Evolutionary conservation across 2,888 invertebrate genomes (phyloP).

Genomic region (Noctuana brunneofusca): DNA sequence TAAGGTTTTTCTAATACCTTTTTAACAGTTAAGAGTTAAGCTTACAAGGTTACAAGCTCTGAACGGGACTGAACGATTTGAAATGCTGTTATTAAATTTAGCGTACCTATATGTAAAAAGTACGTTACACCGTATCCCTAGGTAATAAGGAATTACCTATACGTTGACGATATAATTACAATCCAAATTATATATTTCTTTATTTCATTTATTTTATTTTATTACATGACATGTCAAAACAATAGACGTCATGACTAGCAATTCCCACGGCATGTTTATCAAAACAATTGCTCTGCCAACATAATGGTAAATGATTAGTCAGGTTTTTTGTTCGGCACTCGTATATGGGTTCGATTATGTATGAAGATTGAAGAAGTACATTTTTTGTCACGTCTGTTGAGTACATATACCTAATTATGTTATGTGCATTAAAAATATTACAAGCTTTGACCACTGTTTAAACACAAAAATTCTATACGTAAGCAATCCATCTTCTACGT

Average conservation of each 20-base stretch:
- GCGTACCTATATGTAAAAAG: not conserved
- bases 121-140: too few species aligned
- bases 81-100: not conserved
- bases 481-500: not conserved
- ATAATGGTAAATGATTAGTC: constrained; percentile 16
- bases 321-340: constrained; percentile 7
- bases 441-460: too few species aligned
- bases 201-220: constrained; percentile 7
- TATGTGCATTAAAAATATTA: not conserved
- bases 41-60: too few species aligned
- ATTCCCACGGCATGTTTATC: constrained; percentile 21
- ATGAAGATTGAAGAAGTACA: not conserved
- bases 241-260: constrained; percentile 13
- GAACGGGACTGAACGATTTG: too few species aligned
- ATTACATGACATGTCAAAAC: constrained; percentile 4
- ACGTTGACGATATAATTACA: too few species aligned
- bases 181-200: not conserved
- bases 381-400: not conserved
- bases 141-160: too few species aligned
- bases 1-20: too few species aligned
- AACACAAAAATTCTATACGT: not conserved
- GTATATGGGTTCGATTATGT: constrained; percentile 7
- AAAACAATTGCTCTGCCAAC: constrained; percentile 17
- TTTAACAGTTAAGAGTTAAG: too few species aligned
- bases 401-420: not conserved